These are phyloP conservation scores for Calvadosia cruxmelitensis DNA, from an alignment of 30 jellyfish, hydroid and myxozoan species.

Conservation along the genomic window DNA sequence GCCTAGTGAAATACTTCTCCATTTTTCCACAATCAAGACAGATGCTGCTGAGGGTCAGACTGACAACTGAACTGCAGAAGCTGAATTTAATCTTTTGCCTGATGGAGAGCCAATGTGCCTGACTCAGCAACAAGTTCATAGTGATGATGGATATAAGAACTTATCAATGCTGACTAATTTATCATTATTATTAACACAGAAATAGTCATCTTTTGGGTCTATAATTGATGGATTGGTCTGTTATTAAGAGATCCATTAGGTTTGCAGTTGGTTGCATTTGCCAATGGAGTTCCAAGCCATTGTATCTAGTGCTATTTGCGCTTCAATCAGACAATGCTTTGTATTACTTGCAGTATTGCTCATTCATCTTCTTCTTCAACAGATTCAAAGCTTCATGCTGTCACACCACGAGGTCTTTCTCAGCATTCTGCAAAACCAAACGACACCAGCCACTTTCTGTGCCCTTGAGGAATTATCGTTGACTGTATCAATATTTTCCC, in stretches of 20 bases:
- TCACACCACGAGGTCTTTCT: constrained; percentile 64
- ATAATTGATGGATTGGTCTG: no score
- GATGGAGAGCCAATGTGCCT: no score
- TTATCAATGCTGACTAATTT: no score
- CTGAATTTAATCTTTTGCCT: no score
- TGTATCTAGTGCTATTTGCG: not conserved
- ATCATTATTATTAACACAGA: no score
- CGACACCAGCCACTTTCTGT: constrained; percentile 8
- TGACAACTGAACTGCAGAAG: no score
- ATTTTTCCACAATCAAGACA: no score
- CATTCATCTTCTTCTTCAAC: not conserved
- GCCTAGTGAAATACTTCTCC: no score
- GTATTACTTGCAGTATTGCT: not conserved
- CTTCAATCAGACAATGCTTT: not conserved
- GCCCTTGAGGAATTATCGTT: constrained; percentile 46
- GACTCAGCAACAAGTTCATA: no score
- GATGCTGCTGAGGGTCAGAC: no score
- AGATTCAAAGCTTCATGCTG: constrained; percentile 56
- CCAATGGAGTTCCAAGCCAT: not conserved
- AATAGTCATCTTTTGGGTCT: no score
- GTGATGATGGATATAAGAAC: no score
- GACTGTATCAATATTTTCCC: constrained; percentile 45
- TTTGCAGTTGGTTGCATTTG: not conserved
- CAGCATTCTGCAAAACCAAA: constrained; percentile 36
- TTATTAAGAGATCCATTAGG: not conserved